Conservation (phyloP, 2,113 vertebrate genomes). For the Corythornis madagascariensis region DNA sequence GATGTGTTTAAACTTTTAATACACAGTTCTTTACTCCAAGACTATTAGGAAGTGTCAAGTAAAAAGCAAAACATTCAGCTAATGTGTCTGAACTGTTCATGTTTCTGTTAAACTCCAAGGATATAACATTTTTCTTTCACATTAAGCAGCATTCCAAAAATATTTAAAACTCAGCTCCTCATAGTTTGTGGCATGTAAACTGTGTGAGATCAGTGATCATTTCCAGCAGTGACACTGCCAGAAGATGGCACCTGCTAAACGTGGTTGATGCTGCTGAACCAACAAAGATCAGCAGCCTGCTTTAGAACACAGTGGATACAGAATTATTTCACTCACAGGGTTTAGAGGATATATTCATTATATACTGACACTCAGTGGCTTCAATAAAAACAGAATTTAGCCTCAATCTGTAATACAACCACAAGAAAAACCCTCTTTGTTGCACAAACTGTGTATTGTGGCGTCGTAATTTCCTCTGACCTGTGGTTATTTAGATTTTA, state of each 20-base stretch:
- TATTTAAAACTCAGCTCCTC: neutral
- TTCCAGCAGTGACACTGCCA: slow-evolving; percentile 20
- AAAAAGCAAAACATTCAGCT: neutral
- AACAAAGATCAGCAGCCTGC: neutral
- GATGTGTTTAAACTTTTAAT: neutral
- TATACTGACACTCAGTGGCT: neutral
- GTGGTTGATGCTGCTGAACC: neutral
- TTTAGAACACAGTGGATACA: neutral
- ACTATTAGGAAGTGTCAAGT: neutral
- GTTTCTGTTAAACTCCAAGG: neutral
- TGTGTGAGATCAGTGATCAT: neutral
- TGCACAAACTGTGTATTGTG: neutral
- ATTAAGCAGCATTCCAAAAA: neutral
- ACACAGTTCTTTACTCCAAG: neutral
- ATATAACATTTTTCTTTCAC: neutral
- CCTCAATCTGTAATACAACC: neutral
- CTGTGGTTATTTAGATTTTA: neutral
- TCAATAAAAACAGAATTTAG: neutral
- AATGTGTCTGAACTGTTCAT: neutral
- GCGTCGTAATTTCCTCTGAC: neutral
- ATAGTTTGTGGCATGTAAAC: neutral
- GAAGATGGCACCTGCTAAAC: slow-evolving; percentile 73
- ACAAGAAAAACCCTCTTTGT: neutral
- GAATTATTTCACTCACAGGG: neutral
- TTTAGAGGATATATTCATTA: neutral